Evolutionary conservation across 2,113 vertebrate genomes (phyloP), one percentile per base, ranked within the genome.

Genomic region (Hydrochoerus hydrochaeris): DNA sequence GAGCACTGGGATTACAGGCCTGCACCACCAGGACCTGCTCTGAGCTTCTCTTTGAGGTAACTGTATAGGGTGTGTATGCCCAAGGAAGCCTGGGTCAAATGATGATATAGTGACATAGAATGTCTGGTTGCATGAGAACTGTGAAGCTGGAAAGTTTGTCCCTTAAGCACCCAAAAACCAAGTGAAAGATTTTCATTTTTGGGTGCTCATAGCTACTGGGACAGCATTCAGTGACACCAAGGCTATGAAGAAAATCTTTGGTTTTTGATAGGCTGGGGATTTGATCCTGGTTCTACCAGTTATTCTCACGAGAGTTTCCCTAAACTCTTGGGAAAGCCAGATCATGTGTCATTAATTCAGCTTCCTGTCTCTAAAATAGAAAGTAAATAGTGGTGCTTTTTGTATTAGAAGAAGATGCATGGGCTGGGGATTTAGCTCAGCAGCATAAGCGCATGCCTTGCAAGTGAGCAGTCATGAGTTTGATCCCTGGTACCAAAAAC

Each of bases 211-310:
- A 35, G 82, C 58, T 54, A 9, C 2, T 19, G 80, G 17, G 22
- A 22, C 0, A 7, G 28, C 10, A 32, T 32, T 24, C 57, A 0
- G n/a, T 0, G 4, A 4, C n/a, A 5, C 1, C 5, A 35, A 0
- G 30, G 12, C 46, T 26, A 1, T 3, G 0, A 14, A 6, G 26
- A 77, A n/a, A 54, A 10, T 24, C n/a, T 28, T n/a, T 58, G 8
- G 38, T 52, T 32, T 54, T 32, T 24, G 46, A 69, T 2, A 20
- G 77, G 26, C 38, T 80, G 26, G 28, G 54, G 65, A 24, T 24
- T 5, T 38, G 57, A 38, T 52, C 75, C 32, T 49, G 88, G n/a
- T 38, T 54, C 71, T 82, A 30, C 41, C 32, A 20, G 9, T 67
- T 46, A 67, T 5, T 85, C 63, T 19, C 13, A 0, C 19, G 41